Conservation (phyloP, 2,888 invertebrate genomes). For the Macaria liturata region DNA sequence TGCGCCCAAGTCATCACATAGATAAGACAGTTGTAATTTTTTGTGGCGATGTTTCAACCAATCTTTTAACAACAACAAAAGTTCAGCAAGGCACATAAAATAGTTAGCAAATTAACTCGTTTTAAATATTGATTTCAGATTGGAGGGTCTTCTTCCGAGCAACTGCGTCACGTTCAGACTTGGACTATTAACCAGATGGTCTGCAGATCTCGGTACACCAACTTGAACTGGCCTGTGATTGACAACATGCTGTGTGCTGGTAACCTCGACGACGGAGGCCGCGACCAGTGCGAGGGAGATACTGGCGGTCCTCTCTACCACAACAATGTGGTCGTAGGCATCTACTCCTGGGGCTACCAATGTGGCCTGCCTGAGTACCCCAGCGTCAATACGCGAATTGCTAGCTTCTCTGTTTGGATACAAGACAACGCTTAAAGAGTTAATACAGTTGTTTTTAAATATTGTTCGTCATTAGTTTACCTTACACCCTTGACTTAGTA, state of each 20-base stretch:
- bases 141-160: constrained; percentile 33
- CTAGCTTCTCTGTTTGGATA: constrained; percentile 45
- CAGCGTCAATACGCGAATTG: constrained; percentile 35
- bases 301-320: constrained; percentile 59
- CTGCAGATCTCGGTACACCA: constrained; percentile 43
- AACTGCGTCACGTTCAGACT: constrained; percentile 50
- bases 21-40: no score
- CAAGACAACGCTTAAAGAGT: constrained; percentile 10
- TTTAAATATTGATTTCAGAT: constrained; percentile 20
- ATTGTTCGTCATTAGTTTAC: no score
- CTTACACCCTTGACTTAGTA: not conserved
- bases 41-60: no score
- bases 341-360: constrained; percentile 50
- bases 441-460: no score
- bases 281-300: constrained; percentile 66
- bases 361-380: constrained; percentile 22
- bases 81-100: no score
- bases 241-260: constrained; percentile 46
- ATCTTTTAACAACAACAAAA: no score
- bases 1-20: no score
- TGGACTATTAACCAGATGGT: constrained; percentile 44
- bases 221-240: constrained; percentile 32
- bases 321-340: constrained; percentile 50
- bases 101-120: no score
- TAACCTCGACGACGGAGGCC: constrained; percentile 52